Base-by-base conservation (phyloP, 2,113 vertebrate species). In the Calidris pugnax region DNA sequence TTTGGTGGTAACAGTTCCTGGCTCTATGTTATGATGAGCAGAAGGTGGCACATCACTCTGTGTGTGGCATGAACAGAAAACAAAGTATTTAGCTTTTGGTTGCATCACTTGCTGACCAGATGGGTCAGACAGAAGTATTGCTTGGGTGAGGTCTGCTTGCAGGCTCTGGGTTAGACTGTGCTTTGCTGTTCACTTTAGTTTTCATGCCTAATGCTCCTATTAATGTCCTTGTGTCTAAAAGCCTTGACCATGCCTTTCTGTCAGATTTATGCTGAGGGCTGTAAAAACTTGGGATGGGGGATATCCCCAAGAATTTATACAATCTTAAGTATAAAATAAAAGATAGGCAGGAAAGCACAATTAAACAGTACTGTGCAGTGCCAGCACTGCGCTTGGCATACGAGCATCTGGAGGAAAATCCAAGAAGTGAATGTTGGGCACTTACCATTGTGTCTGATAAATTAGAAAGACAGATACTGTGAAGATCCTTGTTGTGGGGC, bases 41-140 rank as follows among this genome's bases (percentile, higher is more conserved):
- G 56, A 47, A 82, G n/a, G 27, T 0, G 3, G 10, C 23, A 20
- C 0, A 0, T 66, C 27, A 7, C 45, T 71, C 0, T 35, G 18
- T 5, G 1, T 39, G 59, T 73, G 17, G 24, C 22, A 20, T 48
- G 45, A 81, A 51, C 19, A 62, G 73, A 64, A 95, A 35, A 78
- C 11, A 39, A 77, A 85, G 16, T 6, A 13, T 56, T 48, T 30
- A 48, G 23, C 14, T 14, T 75, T 43, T 30, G 12, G 18, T 35
- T 7, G 22, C 39, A 5, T 53, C 6, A 2, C 48, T 84, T 60
- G 14, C 33, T 51, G 50, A 53, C 20, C 39, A 74, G 20, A 12
- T 0, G 3, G 35, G 21, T 57, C 15, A 30, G 75, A 9, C 1
- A 13, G 5, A 81, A 73, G 35, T 27, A 48, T 30, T 72, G 6